Percentiles rank a stretch among this genome's conserved stretches.
Evolutionary conservation across 2,888 invertebrate genomes (phyloP).

Genomic region (Suillia variegata): DNA sequence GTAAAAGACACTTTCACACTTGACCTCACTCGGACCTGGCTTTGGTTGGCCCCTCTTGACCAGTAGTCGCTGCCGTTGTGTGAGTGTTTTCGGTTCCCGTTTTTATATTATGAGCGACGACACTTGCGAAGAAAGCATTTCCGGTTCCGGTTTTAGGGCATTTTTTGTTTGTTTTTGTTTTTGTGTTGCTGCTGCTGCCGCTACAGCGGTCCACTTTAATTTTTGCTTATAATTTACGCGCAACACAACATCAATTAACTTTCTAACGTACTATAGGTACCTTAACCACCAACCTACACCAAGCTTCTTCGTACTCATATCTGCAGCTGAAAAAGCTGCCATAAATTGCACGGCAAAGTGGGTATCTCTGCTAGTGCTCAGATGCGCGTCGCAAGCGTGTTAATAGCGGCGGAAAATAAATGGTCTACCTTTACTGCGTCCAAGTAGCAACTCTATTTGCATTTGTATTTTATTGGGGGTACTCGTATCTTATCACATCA

Average conservation of each 20-base stretch:
- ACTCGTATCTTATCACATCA: too few species aligned
- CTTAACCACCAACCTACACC: too few species aligned
- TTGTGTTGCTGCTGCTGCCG: slow-evolving; percentile 21
- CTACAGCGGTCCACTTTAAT: slow-evolving; percentile 50
- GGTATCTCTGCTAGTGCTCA: slow-evolving; percentile 9
- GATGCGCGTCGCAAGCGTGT: background rate
- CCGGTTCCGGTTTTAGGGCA: slow-evolving; percentile 40
- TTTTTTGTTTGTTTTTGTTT: too few species aligned
- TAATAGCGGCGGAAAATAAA: too few species aligned
- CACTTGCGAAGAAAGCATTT: slow-evolving; percentile 54
- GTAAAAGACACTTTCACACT: slow-evolving; percentile 42
- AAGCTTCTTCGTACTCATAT: too few species aligned
- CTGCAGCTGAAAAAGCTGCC: slow-evolving; percentile 54
- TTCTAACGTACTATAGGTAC: too few species aligned
- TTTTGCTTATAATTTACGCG: slow-evolving; percentile 59
- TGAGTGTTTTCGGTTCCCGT: too few species aligned
- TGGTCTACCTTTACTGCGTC: too few species aligned
- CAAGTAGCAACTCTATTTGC: too few species aligned
- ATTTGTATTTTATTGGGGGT: too few species aligned
- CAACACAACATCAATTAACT: slow-evolving; percentile 61
- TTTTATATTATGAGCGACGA: slow-evolving; percentile 43
- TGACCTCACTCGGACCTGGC: slow-evolving; percentile 44
- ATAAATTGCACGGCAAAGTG: slow-evolving; percentile 49
- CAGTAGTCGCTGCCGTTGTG: background rate
- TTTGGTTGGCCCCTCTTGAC: slow-evolving; percentile 40